phyloP scores from a whole-genome alignment of 2,888 invertebrate species.

The Seira musarum region DNA sequence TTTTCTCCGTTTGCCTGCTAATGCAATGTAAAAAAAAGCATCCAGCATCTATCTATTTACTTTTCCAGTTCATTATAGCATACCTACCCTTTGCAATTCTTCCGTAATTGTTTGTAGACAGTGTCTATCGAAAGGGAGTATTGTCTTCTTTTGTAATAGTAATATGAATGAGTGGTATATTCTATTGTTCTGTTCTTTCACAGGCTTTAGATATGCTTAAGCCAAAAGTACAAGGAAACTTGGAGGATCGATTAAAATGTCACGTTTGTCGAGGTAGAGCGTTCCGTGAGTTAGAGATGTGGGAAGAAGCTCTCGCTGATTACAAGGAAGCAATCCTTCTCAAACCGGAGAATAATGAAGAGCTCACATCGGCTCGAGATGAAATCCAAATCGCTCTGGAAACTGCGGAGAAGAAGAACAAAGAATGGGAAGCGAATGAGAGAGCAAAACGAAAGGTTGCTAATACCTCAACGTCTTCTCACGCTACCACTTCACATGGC shows the following conservation, averaged over 20 bases:
- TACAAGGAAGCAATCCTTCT: slow-evolving; percentile 82
- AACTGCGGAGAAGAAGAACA: background rate
- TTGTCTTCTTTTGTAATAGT: too few relatives aligned
- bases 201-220: slow-evolving; percentile 83
- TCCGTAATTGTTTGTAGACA: too few relatives aligned
- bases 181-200: too few relatives aligned
- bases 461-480: slow-evolving; percentile 10
- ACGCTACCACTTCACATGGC: slow-evolving; percentile 1
- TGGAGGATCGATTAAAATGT: slow-evolving; percentile 81
- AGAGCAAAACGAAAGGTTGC: slow-evolving; percentile 22
- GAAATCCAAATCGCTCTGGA: slow-evolving; percentile 30
- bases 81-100: too few relatives aligned
- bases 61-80: too few relatives aligned
- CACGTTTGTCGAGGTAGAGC: slow-evolving; percentile 84
- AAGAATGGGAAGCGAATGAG: slow-evolving; percentile 17
- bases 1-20: too few relatives aligned
- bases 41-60: too few relatives aligned
- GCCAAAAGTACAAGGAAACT: slow-evolving; percentile 82
- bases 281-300: slow-evolving; percentile 80
- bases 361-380: slow-evolving; percentile 24
- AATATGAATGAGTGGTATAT: too few relatives aligned
- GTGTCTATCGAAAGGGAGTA: too few relatives aligned
- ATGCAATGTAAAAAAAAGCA: too few relatives aligned
- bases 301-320: slow-evolving; percentile 82
- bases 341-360: slow-evolving; percentile 75